Base-by-base conservation (phyloP, 2,888 invertebrate genomes). In the Elysia crispata region DNA sequence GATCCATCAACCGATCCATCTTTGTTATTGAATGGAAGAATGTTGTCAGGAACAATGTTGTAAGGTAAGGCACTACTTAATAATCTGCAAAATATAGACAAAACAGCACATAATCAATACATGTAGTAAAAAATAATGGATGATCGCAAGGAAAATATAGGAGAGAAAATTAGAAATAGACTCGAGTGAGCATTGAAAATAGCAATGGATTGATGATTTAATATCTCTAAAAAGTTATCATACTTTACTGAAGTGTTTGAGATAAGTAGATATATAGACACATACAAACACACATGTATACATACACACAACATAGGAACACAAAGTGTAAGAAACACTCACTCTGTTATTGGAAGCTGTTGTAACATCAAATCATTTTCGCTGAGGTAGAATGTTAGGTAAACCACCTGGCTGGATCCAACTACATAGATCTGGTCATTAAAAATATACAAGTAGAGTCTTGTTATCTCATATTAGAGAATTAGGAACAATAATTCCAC, bases 351-450 rank as follows among this genome's bases (percentile, higher is more conserved):
- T 15, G 57, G 31, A 11, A 25, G 28, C 64, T 82, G 76, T 6
- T 33, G 11, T 23, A 33, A 30, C 41, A 80, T 74, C 15, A 80
- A 64, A 15, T 80, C 74, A 54, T 82, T 80, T 49, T 80, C 67
- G 18, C 76, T 60, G 11, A 72, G 25, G 66, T 54, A 80, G 28
- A 80, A 60, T 1, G 78, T 70, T n/a, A 80, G 41, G 20, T 57
- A 62, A 31, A 82, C 69, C 8, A 79, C 66, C 31, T 82, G 77
- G 49, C 66, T 75, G 5, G 75, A 62, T 20, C 80, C 82, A 15
- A 82, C 80, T 31, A 82, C 80, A 76, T 78, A 82, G 11, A 82
- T 50, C 82, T 82, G 80, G 1, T 57, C 62, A 41, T 31, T 6
- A 66, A 6, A 49, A 57, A 1, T 11, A 25, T 30, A 57, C 6